Evolutionary conservation across 1,140 invertebrate genomes (phyloP), one percentile per base, ranked within the genome.

Genomic region (Pinna nobilis): DNA sequence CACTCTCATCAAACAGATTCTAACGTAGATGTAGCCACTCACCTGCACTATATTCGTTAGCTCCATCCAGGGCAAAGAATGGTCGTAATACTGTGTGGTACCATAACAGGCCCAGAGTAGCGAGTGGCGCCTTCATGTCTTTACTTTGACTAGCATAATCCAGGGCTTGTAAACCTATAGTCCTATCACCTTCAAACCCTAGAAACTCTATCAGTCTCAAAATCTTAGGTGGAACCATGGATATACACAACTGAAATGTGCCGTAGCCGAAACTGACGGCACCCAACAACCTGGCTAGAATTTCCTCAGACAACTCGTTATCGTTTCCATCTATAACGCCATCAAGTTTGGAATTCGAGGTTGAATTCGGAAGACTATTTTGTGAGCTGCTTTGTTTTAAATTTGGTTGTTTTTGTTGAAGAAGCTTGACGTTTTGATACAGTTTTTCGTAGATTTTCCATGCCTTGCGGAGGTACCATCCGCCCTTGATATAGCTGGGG

Each of bases 221-320:
- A 20, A 94, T 84, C 15, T 93, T 92, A 0, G 93, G 92, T 11
- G 94, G 93, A 20, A 94, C 86, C 47, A 94, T 88, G 18, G 93
- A 94, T 51, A 94, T 91, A 74, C 92, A 93, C 33, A 94, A 84
- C 80, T 94, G 93, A 79, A 94, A 93, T 44, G 93, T 88, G 7
- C 94, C 93, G 79, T 94, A 94, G 9, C 93, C 93, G 85, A 94
- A 94, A 80, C 92, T 93, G 5, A 94, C 92, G 0, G 93, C 92
- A 2, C 91, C 91, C 90, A 94, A 92, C 23, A 94, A 84, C n/a
- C 93, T 86, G 2, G 88, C 84, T 1, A 94, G 90, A 60, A 81
- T 76, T 50, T 82, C 82, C 49, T 79, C 70, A 9, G 82, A 76
- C 37, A 84, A 70, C 71, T 83, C 82, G 87, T 72, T 87, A 49